These are phyloP conservation scores for Trachelus troglodyta DNA, from an alignment of 2,888 invertebrate genomes.

Conservation along the genomic window DNA sequence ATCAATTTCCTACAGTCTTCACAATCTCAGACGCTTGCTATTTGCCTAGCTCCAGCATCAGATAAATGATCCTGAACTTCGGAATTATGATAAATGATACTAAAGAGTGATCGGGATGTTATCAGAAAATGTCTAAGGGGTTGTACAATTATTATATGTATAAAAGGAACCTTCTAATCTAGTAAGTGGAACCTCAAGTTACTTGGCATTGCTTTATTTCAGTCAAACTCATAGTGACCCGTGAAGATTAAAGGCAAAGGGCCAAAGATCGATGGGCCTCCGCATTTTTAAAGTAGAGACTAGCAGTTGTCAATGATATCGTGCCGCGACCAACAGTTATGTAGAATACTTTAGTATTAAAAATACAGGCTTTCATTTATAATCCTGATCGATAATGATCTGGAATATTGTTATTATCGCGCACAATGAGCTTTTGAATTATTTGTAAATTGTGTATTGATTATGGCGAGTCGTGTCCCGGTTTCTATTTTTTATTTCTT, in stretches of 20 bases:
- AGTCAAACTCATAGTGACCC: not conserved
- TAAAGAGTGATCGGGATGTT: not conserved
- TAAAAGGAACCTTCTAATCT: not conserved
- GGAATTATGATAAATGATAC: not conserved
- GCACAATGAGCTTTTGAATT: constrained; percentile 10
- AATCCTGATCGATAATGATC: not conserved
- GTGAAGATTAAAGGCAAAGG: not conserved
- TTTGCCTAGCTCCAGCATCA: not conserved
- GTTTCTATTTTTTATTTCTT: not conserved
- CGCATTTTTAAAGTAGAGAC: not conserved
- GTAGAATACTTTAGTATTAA: constrained; percentile 20
- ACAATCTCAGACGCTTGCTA: constrained; percentile 31
- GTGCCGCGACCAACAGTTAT: not conserved
- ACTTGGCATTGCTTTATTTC: not conserved
- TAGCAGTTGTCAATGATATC: constrained; percentile 1
- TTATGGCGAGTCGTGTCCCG: not conserved
- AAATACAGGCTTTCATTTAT: constrained; percentile 20
- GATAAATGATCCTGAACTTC: not conserved
- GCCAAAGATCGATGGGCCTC: not conserved
- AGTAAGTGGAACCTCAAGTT: not conserved
- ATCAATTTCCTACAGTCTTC: constrained; percentile 33
- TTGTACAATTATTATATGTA: not conserved
- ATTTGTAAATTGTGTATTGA: constrained; percentile 1
- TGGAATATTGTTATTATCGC: constrained; percentile 10
- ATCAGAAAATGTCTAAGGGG: not conserved